Conservation (phyloP, 2,797 vertebrate genomes). For the Melanotaenia trifasciata region DNA sequence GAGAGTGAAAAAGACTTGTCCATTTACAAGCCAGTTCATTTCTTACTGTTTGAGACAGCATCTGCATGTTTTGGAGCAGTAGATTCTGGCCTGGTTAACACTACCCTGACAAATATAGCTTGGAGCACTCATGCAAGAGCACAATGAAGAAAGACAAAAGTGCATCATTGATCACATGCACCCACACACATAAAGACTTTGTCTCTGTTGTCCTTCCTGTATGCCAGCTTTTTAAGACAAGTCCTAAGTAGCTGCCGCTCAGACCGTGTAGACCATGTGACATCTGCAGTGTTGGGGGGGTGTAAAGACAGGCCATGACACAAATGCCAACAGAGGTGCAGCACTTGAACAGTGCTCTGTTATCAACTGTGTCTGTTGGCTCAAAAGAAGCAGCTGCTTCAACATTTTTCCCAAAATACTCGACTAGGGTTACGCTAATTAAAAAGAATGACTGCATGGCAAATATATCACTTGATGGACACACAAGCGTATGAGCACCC, state of each 20-base stretch:
- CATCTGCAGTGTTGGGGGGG: conserved; percentile 59
- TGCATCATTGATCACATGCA: conserved; percentile 35
- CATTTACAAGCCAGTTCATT: conserved; percentile 11
- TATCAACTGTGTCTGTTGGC: conserved; percentile 14
- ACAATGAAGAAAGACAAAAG: conserved; percentile 26
- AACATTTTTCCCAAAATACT: conserved; percentile 43
- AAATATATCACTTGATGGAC: conserved; percentile 43
- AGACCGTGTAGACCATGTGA: conserved; percentile 64
- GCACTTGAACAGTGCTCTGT: conserved; percentile 25
- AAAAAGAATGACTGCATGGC: conserved; percentile 4
- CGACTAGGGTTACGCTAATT: conserved; percentile 46
- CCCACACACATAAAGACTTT: conserved; percentile 48
- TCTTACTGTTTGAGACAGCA: conserved; percentile 15
- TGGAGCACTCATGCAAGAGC: conserved; percentile 17
- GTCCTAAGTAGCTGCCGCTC: conserved; percentile 66
- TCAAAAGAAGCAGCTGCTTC: conserved; percentile 52
- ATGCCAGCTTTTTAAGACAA: conserved; percentile 65
- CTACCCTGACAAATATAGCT: conserved; percentile 18
- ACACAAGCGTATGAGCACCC: conserved; percentile 20
- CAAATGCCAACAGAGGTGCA: conserved; percentile 35
- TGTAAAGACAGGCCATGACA: conserved; percentile 55
- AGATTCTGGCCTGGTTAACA: conserved; percentile 9
- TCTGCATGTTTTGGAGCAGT: conserved; percentile 19
- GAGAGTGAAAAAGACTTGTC: neutral
- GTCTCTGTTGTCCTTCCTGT: conserved; percentile 51